These are phyloP conservation scores for Hormaphis cornu DNA, from an alignment of 1,140 invertebrate genomes.

Conservation along the genomic window DNA sequence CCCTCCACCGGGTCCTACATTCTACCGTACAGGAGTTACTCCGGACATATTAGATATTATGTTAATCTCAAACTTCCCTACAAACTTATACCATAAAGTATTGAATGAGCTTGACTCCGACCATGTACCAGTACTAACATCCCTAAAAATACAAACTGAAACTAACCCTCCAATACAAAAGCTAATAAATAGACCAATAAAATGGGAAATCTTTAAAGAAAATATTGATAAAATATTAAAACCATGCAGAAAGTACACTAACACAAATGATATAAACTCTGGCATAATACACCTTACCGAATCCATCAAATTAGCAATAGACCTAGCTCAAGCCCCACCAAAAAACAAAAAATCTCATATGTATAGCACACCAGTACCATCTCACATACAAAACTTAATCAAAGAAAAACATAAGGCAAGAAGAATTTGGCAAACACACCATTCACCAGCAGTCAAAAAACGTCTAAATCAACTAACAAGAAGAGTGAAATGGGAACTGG, in stretches of 20 bases:
- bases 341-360: neutral
- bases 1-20: neutral
- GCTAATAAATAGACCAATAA: neutral
- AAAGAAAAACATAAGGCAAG: neutral
- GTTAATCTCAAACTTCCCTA: neutral
- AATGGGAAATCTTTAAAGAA: neutral
- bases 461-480: neutral
- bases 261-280: neutral
- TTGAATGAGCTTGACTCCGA: neutral
- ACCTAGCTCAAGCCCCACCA: neutral
- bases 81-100: neutral
- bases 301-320: neutral
- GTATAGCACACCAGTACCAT: neutral
- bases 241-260: no score
- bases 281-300: neutral
- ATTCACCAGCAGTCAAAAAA: neutral
- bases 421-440: neutral
- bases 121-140: neutral
- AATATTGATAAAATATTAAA: conserved; percentile 3
- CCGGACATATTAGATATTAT: neutral
- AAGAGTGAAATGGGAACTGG: neutral
- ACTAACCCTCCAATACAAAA: neutral
- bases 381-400: neutral
- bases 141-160: neutral
- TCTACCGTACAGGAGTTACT: neutral